A percentile compares a stretch with the other conserved stretches of the same genome.
Conservation (phyloP, 2,888 invertebrate genomes). For the Vanessa cardui region DNA sequence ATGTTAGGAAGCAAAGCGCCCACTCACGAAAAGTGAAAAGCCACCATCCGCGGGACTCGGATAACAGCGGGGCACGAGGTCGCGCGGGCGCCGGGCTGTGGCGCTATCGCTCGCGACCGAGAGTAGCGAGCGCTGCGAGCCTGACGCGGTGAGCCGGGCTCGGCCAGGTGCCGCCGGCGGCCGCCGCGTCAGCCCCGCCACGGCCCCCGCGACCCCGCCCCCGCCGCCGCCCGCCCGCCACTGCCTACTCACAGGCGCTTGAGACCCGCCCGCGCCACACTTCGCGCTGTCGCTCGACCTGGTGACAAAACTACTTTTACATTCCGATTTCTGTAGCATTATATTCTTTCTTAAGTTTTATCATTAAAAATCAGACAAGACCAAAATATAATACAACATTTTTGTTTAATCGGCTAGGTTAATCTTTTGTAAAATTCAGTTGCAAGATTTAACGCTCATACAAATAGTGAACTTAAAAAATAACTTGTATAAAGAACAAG, state of each 20-base stretch:
- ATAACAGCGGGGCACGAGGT: constrained; percentile 67
- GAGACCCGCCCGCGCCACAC: constrained; percentile 80
- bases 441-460: no score
- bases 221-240: constrained; percentile 59
- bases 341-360: not conserved
- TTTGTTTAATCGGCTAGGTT: no score
- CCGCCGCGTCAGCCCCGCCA: constrained; percentile 53
- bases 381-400: no score
- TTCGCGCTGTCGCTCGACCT: constrained; percentile 87
- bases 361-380: no score
- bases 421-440: no score
- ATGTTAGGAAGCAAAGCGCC: constrained; percentile 81
- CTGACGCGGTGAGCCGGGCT: constrained; percentile 55
- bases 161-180: constrained; percentile 61
- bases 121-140: constrained; percentile 78
- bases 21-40: constrained; percentile 82
- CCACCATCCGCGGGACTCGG: constrained; percentile 70
- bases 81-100: constrained; percentile 72
- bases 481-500: no score
- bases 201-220: constrained; percentile 47
- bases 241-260: constrained; percentile 83
- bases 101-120: constrained; percentile 81
- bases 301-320: constrained; percentile 40
- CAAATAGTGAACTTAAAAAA: no score
- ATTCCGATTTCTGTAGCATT: not conserved